Conservation (phyloP, 1,140 invertebrate species). For the Ceratina australensis region DNA sequence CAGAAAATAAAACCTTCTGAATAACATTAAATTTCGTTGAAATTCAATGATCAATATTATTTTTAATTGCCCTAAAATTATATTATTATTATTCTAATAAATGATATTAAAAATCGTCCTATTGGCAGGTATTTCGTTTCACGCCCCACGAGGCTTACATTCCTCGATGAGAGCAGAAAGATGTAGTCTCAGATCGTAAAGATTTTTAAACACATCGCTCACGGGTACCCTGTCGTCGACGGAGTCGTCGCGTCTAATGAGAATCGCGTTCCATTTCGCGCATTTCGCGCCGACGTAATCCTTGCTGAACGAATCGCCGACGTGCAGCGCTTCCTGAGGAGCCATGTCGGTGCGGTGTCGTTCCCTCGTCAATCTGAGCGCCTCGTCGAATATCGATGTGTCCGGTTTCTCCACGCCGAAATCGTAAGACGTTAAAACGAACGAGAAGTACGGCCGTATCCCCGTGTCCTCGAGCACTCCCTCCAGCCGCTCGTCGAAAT, state of each 20-base stretch:
- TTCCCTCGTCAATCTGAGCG: constrained; percentile 80
- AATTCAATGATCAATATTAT: too few species aligned
- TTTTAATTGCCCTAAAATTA: too few species aligned
- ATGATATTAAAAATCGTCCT: too few species aligned
- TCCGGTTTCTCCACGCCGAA: constrained; percentile 88
- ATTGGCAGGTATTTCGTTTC: too few species aligned
- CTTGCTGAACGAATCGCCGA: constrained; percentile 87
- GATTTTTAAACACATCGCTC: constrained; percentile 56
- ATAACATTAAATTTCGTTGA: too few species aligned
- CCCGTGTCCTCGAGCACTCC: constrained; percentile 83
- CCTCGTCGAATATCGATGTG: constrained; percentile 86
- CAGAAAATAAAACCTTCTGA: too few species aligned
- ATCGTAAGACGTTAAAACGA: constrained; percentile 89
- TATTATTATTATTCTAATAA: too few species aligned
- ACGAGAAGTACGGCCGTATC: constrained; percentile 87
- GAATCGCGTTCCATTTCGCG: constrained; percentile 87
- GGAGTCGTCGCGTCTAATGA: constrained; percentile 76
- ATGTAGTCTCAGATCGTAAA: constrained; percentile 64
- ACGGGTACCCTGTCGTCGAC: constrained; percentile 27
- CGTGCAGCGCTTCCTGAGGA: constrained; percentile 86
- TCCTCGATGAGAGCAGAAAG: constrained; percentile 50
- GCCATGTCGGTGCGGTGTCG: constrained; percentile 63
- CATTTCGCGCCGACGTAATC: constrained; percentile 89
- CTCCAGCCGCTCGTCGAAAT: constrained; percentile 91
- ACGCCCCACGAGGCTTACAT: too few species aligned